Percentiles rank a stretch among this genome's conserved stretches.
Evolutionary conservation across 2,888 invertebrate species (phyloP).

Genomic region (Philereme vetulata): DNA sequence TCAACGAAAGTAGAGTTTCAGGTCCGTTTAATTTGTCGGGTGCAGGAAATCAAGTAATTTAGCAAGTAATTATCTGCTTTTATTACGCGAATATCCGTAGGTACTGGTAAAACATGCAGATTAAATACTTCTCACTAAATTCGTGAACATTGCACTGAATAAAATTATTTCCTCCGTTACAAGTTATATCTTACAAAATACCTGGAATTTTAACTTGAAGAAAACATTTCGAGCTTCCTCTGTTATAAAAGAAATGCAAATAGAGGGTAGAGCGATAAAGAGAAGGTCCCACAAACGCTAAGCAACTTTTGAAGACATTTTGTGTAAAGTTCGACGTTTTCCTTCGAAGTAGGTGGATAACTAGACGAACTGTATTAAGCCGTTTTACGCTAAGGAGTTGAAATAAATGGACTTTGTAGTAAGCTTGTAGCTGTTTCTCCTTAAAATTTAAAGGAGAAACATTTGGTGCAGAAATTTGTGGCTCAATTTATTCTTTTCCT

Average conservation of each 20-base stretch:
- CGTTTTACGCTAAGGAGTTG: conserved; percentile 45
- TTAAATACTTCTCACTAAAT: conserved; percentile 14
- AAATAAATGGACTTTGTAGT: conserved; percentile 33
- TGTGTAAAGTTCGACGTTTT: conserved; percentile 55
- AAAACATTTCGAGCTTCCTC: conserved; percentile 37
- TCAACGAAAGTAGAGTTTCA: conserved; percentile 43
- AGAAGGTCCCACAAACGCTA: conserved; percentile 49
- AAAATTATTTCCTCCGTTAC: conserved; percentile 8
- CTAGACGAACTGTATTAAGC: conserved; percentile 53
- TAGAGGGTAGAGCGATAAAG: conserved; percentile 49
- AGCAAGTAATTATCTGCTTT: conserved; percentile 33
- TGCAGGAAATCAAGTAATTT: conserved; percentile 41
- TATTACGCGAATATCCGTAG: conserved; percentile 22
- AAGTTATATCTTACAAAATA: conserved; percentile 28
- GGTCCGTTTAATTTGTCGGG: conserved; percentile 45
- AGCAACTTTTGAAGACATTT: conserved; percentile 53
- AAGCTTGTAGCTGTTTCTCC: conserved; percentile 40
- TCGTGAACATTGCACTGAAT: conserved; percentile 9
- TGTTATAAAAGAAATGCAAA: conserved; percentile 48
- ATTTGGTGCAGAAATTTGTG: conserved; percentile 3
- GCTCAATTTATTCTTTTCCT: too few species aligned
- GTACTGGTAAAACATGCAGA: conserved; percentile 28
- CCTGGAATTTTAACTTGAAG: conserved; percentile 27
- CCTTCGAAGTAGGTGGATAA: conserved; percentile 40
- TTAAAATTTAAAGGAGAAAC: conserved; percentile 14